A percentile compares a stretch with the other conserved stretches of the same genome.
These are phyloP conservation scores for Eilema depressum DNA, from an alignment of 2,888 invertebrate species.

Conservation along the genomic window DNA sequence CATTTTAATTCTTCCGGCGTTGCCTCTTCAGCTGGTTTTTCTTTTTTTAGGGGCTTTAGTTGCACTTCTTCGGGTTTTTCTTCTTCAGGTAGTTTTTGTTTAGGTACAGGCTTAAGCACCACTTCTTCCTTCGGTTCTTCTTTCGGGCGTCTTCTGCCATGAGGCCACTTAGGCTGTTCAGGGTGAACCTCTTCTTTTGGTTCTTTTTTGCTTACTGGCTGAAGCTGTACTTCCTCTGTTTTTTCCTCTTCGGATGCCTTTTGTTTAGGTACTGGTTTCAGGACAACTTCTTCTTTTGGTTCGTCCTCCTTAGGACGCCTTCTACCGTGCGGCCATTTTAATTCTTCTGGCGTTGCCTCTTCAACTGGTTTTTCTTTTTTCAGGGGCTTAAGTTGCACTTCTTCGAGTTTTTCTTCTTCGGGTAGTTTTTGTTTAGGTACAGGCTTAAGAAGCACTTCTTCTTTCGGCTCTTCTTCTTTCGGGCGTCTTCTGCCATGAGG, in stretches of 20 bases:
- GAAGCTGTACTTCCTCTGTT: constrained; percentile 62
- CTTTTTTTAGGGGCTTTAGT: constrained; percentile 56
- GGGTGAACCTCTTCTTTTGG: constrained; percentile 51
- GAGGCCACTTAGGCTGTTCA: constrained; percentile 35
- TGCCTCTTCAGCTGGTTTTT: constrained; percentile 54
- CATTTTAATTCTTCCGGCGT: constrained; percentile 70
- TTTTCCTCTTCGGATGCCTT: constrained; percentile 66
- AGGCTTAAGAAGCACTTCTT: constrained; percentile 63
- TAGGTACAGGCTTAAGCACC: too few species aligned
- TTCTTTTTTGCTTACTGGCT: constrained; percentile 50
- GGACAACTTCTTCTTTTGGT: constrained; percentile 63
- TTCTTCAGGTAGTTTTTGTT: too few species aligned
- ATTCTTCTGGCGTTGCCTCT: constrained; percentile 73
- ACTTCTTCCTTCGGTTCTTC: constrained; percentile 33
- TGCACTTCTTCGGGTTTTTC: too few species aligned
- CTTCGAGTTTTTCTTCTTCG: constrained; percentile 55
- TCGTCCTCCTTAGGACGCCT: constrained; percentile 63
- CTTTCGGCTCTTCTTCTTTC: constrained; percentile 58
- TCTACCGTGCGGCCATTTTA: constrained; percentile 50
- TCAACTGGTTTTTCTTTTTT: constrained; percentile 47
- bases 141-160: constrained; percentile 29
- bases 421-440: constrained; percentile 49
- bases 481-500: constrained; percentile 25
- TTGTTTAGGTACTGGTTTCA: constrained; percentile 68
- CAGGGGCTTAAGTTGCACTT: constrained; percentile 51